phyloP scores from a whole-genome alignment of 1,140 invertebrate genomes.

The Lamellibrachia luymesi region DNA sequence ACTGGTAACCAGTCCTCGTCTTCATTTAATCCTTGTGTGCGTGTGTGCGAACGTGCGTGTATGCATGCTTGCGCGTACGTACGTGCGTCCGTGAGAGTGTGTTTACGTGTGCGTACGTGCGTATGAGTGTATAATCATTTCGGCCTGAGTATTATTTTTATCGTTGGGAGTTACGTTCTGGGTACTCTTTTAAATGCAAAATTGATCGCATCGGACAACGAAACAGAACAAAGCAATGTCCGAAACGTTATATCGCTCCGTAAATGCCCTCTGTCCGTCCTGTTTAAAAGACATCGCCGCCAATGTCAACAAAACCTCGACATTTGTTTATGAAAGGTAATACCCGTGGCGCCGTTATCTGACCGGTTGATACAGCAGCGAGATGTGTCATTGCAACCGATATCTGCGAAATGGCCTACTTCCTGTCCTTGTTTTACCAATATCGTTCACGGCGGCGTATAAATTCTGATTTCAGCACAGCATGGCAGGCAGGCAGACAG shows the following conservation, averaged over 20 bases:
- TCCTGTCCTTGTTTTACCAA: not conserved
- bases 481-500: too few relatives aligned
- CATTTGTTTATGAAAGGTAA: not conserved
- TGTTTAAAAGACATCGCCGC: not conserved
- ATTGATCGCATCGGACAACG: not conserved
- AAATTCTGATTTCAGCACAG: too few relatives aligned
- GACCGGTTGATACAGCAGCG: not conserved
- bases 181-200: not conserved
- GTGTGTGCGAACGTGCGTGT: too few relatives aligned
- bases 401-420: not conserved
- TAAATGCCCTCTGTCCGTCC: not conserved
- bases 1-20: too few relatives aligned
- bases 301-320: not conserved
- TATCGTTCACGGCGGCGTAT: too few relatives aligned
- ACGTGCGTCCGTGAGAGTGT: too few relatives aligned
- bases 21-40: too few relatives aligned
- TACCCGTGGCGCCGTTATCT: not conserved
- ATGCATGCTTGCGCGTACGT: too few relatives aligned
- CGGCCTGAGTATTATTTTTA: not conserved
- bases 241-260: not conserved
- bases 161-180: not conserved
- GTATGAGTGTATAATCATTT: not conserved
- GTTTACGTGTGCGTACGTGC: too few relatives aligned
- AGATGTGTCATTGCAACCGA: not conserved
- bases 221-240: not conserved